Evolutionary conservation across 1,140 invertebrate species (phyloP), one percentile per base, ranked within the genome.

Genomic region (Euschistus heros): DNA sequence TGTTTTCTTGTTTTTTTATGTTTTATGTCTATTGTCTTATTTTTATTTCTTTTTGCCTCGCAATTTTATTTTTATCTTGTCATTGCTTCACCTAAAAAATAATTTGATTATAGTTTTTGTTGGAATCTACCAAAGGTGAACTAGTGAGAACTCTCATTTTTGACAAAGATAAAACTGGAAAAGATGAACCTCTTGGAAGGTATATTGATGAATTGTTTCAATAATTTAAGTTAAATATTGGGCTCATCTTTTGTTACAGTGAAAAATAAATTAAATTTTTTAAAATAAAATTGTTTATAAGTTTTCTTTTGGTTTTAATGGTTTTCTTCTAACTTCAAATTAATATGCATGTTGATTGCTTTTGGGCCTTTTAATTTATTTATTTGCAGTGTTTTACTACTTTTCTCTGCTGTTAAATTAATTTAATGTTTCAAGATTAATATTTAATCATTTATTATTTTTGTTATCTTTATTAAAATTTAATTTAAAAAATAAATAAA

Each of bases 131-230:
- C 65, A 74, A 71, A 66, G 75, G 66, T 46, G 66, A 67, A 61
- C 66, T 67, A 59, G 62, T 69, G 27, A 26, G 33, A 26, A 70
- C 80, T 66, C 78, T 79, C 69, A 80, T 87, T 70, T 89, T 81
- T 84, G 87, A 89, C 81, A 87, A 87, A 86, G 87, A 90, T 80
- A 84, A 84, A 73, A 82, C 85, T 72, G 84, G 83, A 72, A 78
- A 81, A 74, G 86, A 89, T 76, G 88, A 90, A 76, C 81, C 82
- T 71, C 82, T 91, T 72, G 88, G 88, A 83, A 89, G 88, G 88
- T 91, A 84, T 64, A 59, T 54, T 30, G 22, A 24, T 57, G 7
- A 57, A 24, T 57, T 24, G 60, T 67, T 33, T 61, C 17, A 57
- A 7, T 46, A 64, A 65, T 52, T 54, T 26, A 57, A 46, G 30